Evolutionary conservation across 2,888 invertebrate genomes (phyloP), one percentile per base, ranked within the genome.

Genomic region (Hirudinaria manillensis): DNA sequence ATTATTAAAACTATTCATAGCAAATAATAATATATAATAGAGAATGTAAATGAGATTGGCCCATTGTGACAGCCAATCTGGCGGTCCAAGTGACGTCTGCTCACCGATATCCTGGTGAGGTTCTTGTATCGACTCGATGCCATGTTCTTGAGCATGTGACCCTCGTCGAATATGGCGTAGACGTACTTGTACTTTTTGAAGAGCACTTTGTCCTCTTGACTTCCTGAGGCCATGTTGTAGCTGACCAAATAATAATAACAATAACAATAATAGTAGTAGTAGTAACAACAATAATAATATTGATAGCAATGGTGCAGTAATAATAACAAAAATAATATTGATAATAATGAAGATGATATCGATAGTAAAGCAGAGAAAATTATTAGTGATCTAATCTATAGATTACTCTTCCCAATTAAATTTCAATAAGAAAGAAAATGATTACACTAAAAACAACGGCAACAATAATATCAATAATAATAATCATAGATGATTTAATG

Each of bases 141-240:
- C 94, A 97, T 97, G 83, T 97, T 98, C 85, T 98, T 98, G 53
- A 98, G 87, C 94, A 97, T 95, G 84, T 98, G 97, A 0, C 95
- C 96, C 83, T 98, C 98, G 84, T 98, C 98, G 83, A 96, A 96
- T 32, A 98, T 88, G 0, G 95, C 93, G 83, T 96, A 97, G 83
- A 94, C 91, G 85, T 96, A 90, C 68, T 90, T 89, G 75, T 87
- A 80, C 77, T 92, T 91, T 55, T 94, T 92, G 76, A 94, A 90
- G 84, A 97, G 93, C 88, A 93, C 90, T 84, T 93, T 92, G 76
- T 94, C 91, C 82, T 96, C 96, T 0, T 92, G 90, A 78, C 91
- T 91, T 78, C 93, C 93, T 80, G 90, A 90, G 34, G 93, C 90
- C 88, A 93, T 91, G 79, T 91, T 90, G 85, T 89, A 89, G 7